A percentile compares a stretch with the other conserved stretches of the same genome.
These are phyloP conservation scores for Rosalia funebris DNA, from an alignment of 2,888 invertebrate genomes.

Conservation along the genomic window DNA sequence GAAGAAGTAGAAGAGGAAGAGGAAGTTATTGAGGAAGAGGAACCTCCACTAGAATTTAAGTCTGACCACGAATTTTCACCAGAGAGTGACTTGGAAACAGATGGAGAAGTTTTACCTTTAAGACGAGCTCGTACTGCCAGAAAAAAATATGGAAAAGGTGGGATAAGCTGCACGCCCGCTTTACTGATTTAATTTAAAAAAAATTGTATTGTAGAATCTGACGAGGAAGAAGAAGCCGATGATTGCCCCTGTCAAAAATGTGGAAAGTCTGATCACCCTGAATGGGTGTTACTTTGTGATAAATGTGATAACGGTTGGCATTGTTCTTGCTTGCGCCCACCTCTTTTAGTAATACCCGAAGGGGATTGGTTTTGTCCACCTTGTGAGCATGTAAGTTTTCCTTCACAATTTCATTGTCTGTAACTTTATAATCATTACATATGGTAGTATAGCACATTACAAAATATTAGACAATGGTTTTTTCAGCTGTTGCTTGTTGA, in stretches of 20 bases:
- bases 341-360: constrained; percentile 93
- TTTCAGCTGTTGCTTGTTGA: constrained; percentile 67
- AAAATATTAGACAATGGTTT: no score
- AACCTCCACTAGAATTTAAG: constrained; percentile 45
- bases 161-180: no score
- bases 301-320: constrained; percentile 97
- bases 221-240: constrained; percentile 61
- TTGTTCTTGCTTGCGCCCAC: constrained; percentile 92
- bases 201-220: constrained; percentile 57
- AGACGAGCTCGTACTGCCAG: constrained; percentile 87
- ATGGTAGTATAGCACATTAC: no score
- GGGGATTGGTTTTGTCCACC: constrained; percentile 99
- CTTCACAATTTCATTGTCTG: no score
- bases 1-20: constrained; percentile 62
- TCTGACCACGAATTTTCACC: constrained; percentile 95
- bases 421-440: no score
- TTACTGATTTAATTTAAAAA: no score
- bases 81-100: constrained; percentile 79
- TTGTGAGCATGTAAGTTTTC: constrained; percentile 86
- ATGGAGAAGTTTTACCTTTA: constrained; percentile 77
- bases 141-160: constrained; percentile 63
- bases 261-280: constrained; percentile 91
- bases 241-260: constrained; percentile 91
- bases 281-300: constrained; percentile 97
- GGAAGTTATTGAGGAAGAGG: constrained; percentile 57